Percentiles rank a stretch among this genome's conserved stretches.
These are phyloP conservation scores for Phalloptychus januarius DNA, from an alignment of 2,797 vertebrate genomes.

Conservation along the genomic window DNA sequence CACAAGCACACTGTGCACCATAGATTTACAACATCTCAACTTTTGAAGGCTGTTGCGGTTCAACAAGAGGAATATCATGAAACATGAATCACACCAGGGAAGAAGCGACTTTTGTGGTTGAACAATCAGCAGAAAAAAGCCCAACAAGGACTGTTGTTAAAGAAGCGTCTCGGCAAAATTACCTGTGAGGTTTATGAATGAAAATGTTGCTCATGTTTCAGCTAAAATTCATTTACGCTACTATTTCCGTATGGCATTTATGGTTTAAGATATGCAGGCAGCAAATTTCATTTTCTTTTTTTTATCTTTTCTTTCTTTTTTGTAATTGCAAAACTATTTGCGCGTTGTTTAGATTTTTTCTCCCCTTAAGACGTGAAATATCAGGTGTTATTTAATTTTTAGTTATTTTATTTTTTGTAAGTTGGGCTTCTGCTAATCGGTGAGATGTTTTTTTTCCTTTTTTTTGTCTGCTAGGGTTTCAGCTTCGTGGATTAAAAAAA, in stretches of 20 bases:
- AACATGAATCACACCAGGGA: not conserved
- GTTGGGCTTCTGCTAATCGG: slow-evolving; percentile 8
- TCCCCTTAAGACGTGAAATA: not conserved
- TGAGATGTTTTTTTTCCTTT: slow-evolving; percentile 49
- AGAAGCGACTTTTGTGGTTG: not conserved
- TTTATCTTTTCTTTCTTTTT: not conserved
- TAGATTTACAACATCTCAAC: slow-evolving; percentile 89
- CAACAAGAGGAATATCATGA: not conserved
- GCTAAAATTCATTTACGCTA: slow-evolving; percentile 31
- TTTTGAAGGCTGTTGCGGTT: slow-evolving; percentile 64
- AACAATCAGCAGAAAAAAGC: not conserved
- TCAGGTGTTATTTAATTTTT: slow-evolving; percentile 55
- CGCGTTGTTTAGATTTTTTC: not conserved
- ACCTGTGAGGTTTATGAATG: slow-evolving; percentile 64
- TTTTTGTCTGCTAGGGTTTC: slow-evolving; percentile 60
- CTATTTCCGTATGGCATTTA: slow-evolving; percentile 44
- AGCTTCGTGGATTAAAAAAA: slow-evolving; percentile 75
- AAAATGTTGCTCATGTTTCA: slow-evolving; percentile 25
- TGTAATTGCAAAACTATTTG: slow-evolving; percentile 12
- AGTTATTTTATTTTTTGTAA: slow-evolving; percentile 29
- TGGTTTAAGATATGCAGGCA: slow-evolving; percentile 31
- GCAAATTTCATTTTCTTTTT: not conserved
- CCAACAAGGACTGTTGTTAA: slow-evolving; percentile 33
- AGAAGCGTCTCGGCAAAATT: slow-evolving; percentile 71
- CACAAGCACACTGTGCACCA: slow-evolving; percentile 90